Evolutionary conservation across 2,888 invertebrate genomes (phyloP), one percentile per base, ranked within the genome.

Genomic region (Fragum sueziense): DNA sequence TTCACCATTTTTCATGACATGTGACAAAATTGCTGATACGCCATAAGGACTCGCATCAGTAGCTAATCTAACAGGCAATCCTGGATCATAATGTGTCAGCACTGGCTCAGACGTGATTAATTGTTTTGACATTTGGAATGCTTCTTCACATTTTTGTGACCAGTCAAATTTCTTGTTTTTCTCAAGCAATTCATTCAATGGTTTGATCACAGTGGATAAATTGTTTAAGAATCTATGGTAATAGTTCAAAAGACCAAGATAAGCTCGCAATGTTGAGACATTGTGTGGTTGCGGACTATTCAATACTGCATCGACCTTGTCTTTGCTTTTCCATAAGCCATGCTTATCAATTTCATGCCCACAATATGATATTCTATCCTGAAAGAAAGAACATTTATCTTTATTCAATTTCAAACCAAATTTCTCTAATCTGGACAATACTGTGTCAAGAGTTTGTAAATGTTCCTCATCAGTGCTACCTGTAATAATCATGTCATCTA

Each of bases 1-100:
- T n/a, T 83, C 76, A 22, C 91, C 91, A 84, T 90, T 37, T 89
- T 87, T 78, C 86, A 93, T 84, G 17, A 65, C 61, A 72, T 87
- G 93, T 88, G 85, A 86, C 37, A 86, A 74, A n/a, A 88, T 85
- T 37, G 80, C 86, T 25, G 86, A 79, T 25, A 88, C n/a, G 17
- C 87, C 86, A 70, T 84, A 85, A 2, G 84, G 65, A n/a, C 84
- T 85, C 14, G 86, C 79, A 73, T 87, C 86, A 65, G n/a, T n/a
- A 27, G 61, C 33, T 29, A 72, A 20, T 7, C 11, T 34, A 25
- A 65, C 41, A 22, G 62, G 72, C 47, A 41, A 27, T 4, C 51
- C n/a, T 20, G 47, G 37, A 22, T 72, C 14, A 25, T 41, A 72
- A 27, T 57, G 70, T 14, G 27, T 14, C 22, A 70, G 59, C 34